Conservation (phyloP, 2,888 invertebrate species). For the Pseudanteris insignis region DNA sequence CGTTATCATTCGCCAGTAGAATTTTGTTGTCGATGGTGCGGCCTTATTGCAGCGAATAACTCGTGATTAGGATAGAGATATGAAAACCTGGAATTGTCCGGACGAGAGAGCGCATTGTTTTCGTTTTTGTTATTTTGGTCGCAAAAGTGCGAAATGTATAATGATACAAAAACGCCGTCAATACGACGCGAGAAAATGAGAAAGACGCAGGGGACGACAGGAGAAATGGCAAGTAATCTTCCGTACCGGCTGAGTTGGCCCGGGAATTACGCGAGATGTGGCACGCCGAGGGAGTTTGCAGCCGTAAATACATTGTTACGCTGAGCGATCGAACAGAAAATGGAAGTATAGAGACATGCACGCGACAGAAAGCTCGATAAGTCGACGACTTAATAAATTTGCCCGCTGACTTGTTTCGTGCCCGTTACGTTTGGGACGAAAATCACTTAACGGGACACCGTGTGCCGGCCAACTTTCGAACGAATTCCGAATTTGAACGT, state of each 20-base stretch:
- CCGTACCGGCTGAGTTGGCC: slow-evolving; percentile 30
- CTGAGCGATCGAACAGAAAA: slow-evolving; percentile 36
- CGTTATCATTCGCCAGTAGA: too few relatives aligned
- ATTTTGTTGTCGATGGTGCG: too few relatives aligned
- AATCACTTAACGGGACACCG: slow-evolving; percentile 1
- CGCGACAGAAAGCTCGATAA: slow-evolving; percentile 14
- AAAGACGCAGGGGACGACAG: slow-evolving; percentile 30
- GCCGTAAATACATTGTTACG: slow-evolving; percentile 45
- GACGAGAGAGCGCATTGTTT: too few relatives aligned
- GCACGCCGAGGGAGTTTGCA: slow-evolving; percentile 26
- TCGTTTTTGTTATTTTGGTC: slow-evolving; percentile 21
- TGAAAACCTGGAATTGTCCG: too few relatives aligned
- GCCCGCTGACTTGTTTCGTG: slow-evolving; percentile 22
- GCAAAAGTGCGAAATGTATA: slow-evolving; percentile 25
- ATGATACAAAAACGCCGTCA: slow-evolving; percentile 30
- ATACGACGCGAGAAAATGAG: slow-evolving; percentile 28
- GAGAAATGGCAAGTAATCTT: slow-evolving; percentile 35
- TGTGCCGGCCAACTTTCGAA: too few relatives aligned
- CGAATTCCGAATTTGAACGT: too few relatives aligned
- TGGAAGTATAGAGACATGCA: slow-evolving; percentile 21
- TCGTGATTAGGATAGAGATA: too few relatives aligned
- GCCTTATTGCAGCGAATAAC: too few relatives aligned
- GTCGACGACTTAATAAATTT: slow-evolving; percentile 31
- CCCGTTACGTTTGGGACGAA: background rate
- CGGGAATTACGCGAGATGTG: slow-evolving; percentile 38